A percentile compares a stretch with the other conserved stretches of the same genome.
Evolutionary conservation across 64 coral and sea anemone species (phyloP).

Genomic region (Dendronephthya gigantea): DNA sequence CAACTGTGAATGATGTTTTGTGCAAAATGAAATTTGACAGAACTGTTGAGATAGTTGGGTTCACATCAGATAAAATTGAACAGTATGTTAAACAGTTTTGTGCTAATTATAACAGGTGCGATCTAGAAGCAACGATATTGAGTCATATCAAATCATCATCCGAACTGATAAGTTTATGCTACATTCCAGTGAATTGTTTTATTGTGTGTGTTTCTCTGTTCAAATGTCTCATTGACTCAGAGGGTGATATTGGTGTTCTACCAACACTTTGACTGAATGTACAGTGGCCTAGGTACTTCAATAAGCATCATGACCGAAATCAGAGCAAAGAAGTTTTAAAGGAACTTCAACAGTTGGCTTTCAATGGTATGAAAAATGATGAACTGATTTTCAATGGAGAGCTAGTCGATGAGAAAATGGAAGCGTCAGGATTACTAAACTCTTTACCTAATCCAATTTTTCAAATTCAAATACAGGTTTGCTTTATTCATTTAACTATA

Average conservation of each 20-base stretch:
- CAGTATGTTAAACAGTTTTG: neutral
- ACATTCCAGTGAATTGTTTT: conserved; percentile 1
- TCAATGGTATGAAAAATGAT: neutral
- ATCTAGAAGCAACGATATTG: neutral
- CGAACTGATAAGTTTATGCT: neutral
- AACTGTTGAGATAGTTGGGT: neutral
- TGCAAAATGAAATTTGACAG: neutral
- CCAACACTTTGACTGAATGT: conserved; percentile 4
- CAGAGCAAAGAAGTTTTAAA: neutral
- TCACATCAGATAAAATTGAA: neutral
- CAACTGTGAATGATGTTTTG: neutral
- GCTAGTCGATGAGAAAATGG: neutral
- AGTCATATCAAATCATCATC: neutral
- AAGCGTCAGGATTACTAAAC: neutral
- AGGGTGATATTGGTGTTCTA: neutral
- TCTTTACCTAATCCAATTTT: neutral
- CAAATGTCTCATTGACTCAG: neutral
- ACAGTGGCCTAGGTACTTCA: neutral
- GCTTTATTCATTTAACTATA: neutral
- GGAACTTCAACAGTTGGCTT: neutral
- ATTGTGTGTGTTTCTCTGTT: neutral
- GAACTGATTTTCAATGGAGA: neutral
- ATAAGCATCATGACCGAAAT: neutral
- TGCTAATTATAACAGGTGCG: neutral
- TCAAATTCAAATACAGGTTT: neutral